Evolutionary conservation across 2,888 invertebrate species (phyloP), one percentile per base, ranked within the genome.

Genomic region (Alcis repandata): DNA sequence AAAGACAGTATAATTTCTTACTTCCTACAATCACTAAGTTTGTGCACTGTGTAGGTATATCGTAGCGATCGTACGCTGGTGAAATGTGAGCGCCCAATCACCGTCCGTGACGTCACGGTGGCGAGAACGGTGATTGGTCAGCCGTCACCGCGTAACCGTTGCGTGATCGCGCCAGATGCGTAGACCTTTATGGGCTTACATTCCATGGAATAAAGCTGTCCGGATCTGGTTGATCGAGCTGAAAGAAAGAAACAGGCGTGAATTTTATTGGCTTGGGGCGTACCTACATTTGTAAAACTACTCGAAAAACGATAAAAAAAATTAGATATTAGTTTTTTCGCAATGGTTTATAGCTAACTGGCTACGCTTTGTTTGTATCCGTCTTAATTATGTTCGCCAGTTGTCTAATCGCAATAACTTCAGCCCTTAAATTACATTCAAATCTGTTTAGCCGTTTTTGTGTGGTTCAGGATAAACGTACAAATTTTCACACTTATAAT

Each of bases 181-280:
- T 32, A 3, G 33, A 10, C 11, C 8, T 33, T 84, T 91, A 95
- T 33, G 95, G 95, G 59, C 94, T 92, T 52, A 95, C 88, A 83
- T 96, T 96, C 96, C 96, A 96, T 3, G 96, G 95, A 22, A 90
- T 93, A 76, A 92, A 95, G 41, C 85, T 94, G 59, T 87, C 94
- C 36, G 93, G 88, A 65, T 94, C 88, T 3, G 95, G 94, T 72
- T 88, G 83, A 51, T 94, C 86, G 51, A 96, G 88, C 96, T 96
- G 91, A 71, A 90, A 94, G 74, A 74, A 67, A 74, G 70, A 64
- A 57, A 62, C 17, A 45, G n/a, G 9, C 19, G 20, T 45, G 19
- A 33, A 19, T 33, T 19, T 27, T 27, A 33, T 46, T 46, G 6
- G 45, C 13, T 13, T 19, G 9, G 13, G 13, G 6, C 45, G n/a